Evolutionary conservation across 2,797 vertebrate species (phyloP).

Genomic region (Siniperca obscura): DNA sequence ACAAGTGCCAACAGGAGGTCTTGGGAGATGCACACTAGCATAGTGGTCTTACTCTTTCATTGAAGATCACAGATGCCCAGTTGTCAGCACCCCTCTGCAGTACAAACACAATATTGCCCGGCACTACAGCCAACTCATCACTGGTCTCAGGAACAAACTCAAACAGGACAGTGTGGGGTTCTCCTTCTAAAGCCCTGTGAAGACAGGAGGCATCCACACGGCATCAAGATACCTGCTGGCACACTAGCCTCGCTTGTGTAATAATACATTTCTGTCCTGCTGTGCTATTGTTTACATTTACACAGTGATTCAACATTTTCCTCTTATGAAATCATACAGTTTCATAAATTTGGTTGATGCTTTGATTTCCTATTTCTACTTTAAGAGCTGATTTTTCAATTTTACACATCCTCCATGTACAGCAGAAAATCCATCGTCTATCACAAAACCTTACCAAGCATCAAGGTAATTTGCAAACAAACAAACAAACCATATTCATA

Average conservation of each 20-base stretch:
- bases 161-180: constrained; percentile 92
- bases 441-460: background rate
- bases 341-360: background rate
- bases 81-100: constrained; percentile 93
- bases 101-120: constrained; percentile 96
- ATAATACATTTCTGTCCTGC: background rate
- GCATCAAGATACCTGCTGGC: background rate
- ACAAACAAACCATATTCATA: no score
- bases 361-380: background rate
- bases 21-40: background rate
- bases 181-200: constrained; percentile 91
- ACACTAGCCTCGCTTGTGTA: background rate
- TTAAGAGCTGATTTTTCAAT: background rate
- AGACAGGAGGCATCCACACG: constrained; percentile 10
- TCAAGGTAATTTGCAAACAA: background rate
- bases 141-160: constrained; percentile 92
- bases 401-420: background rate
- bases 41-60: constrained; percentile 88
- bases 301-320: background rate
- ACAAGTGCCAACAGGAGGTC: background rate
- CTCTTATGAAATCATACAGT: background rate
- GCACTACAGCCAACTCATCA: constrained; percentile 92
- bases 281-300: background rate
- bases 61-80: constrained; percentile 97
- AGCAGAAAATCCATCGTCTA: background rate